Conservation (phyloP, 2,888 invertebrate species). For the Pollenia labialis region DNA sequence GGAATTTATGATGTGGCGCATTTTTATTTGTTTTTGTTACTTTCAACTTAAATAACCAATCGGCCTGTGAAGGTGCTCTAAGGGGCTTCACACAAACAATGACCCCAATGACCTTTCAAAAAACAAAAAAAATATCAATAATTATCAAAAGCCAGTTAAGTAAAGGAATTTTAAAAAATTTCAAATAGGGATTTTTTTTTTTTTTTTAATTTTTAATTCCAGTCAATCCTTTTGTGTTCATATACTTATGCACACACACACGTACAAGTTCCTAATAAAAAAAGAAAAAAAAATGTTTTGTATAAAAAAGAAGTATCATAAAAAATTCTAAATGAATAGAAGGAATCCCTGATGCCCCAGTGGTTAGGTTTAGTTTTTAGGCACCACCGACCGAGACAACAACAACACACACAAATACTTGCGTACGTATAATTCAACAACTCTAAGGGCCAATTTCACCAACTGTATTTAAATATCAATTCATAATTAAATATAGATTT, state of each 20-base stretch:
- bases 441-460: too few relatives aligned
- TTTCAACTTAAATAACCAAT: constrained; percentile 5
- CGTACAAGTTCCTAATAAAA: not conserved
- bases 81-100: constrained; percentile 59
- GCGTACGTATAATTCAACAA: not conserved
- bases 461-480: too few relatives aligned
- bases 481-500: too few relatives aligned
- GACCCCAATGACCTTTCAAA: not conserved
- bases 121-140: not conserved
- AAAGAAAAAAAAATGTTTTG: not conserved
- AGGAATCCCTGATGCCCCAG: not conserved
- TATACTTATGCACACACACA: not conserved
- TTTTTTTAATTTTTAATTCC: constrained; percentile 20
- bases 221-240: constrained; percentile 39
- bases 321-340: constrained; percentile 7
- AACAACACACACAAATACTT: not conserved
- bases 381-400: constrained; percentile 27
- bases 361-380: constrained; percentile 47
- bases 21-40: constrained; percentile 8
- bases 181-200: constrained; percentile 39
- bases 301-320: not conserved
- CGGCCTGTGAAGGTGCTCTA: constrained; percentile 18
- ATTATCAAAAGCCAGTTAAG: not conserved
- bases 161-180: constrained; percentile 29
- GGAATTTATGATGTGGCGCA: constrained; percentile 44